A percentile compares a stretch with the other conserved stretches of the same genome.
phyloP scores from a whole-genome alignment of 2,888 invertebrate species.

The Subacronicta megacephala region DNA sequence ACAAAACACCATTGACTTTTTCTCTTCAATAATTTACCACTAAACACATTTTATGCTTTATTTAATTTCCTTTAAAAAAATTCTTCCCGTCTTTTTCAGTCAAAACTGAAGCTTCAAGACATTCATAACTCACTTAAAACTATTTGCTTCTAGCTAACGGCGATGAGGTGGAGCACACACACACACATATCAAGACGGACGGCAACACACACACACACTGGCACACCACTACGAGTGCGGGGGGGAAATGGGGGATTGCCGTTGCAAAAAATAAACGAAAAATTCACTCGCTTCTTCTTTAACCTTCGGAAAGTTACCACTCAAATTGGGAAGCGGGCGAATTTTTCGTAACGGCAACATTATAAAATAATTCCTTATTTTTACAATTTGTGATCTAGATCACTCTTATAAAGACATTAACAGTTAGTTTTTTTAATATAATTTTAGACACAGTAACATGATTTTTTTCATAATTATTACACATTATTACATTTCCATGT shows the following conservation, averaged over 20 bases:
- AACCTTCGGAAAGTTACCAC: conserved; percentile 54
- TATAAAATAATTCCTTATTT: conserved; percentile 81
- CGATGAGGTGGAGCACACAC: conserved; percentile 82
- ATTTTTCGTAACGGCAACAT: conserved; percentile 78
- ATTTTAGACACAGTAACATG: conserved; percentile 78
- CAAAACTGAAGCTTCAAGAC: conserved; percentile 56
- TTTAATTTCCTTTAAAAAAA: conserved; percentile 3
- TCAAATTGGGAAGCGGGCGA: conserved; percentile 47
- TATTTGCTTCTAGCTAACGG: conserved; percentile 89
- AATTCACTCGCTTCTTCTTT: conserved; percentile 47
- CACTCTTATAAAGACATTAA: conserved; percentile 89
- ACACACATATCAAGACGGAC: conserved; percentile 89
- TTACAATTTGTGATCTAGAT: conserved; percentile 85
- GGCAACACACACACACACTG: conserved; percentile 84
- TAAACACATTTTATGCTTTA: conserved; percentile 1
- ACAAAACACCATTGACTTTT: conserved; percentile 1
- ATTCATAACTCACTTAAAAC: conserved; percentile 79
- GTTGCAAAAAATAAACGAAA: conserved; percentile 67
- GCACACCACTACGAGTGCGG: conserved; percentile 80
- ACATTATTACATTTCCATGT: conserved; percentile 78
- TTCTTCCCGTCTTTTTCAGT: conserved; percentile 36
- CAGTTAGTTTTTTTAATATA: conserved; percentile 80
- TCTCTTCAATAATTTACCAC: not conserved
- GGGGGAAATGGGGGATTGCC: conserved; percentile 74
- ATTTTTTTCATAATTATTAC: conserved; percentile 62